Evolutionary conservation across 2,797 vertebrate genomes (phyloP).

Genomic region (Lates japonicus): DNA sequence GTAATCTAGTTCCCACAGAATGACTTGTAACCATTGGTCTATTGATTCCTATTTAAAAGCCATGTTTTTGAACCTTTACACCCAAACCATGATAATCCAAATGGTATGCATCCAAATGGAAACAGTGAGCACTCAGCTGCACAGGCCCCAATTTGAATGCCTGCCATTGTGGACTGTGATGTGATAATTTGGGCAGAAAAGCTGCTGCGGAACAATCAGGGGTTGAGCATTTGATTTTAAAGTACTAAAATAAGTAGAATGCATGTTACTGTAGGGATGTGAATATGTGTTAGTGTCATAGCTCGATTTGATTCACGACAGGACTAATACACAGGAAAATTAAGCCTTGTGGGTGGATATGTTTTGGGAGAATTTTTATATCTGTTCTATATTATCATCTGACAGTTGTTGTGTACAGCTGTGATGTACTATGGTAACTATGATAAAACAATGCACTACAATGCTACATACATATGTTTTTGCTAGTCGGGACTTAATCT

Average conservation of each 20-base stretch:
- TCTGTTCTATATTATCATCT: neutral
- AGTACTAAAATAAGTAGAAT: neutral
- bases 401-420: neutral
- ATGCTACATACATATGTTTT: no score
- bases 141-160: slow-evolving; percentile 14
- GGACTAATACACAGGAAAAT: slow-evolving; percentile 3
- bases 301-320: neutral
- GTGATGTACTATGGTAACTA: neutral
- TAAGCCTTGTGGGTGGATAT: neutral
- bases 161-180: neutral
- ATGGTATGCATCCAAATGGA: slow-evolving; percentile 19
- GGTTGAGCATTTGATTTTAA: neutral
- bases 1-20: neutral
- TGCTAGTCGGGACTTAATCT: no score
- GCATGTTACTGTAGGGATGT: neutral
- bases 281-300: neutral
- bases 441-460: neutral
- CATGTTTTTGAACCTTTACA: neutral
- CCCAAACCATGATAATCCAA: neutral
- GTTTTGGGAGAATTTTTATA: slow-evolving; percentile 9
- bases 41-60: neutral
- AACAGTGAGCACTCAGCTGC: slow-evolving; percentile 33
- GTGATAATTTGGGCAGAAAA: slow-evolving; percentile 22
- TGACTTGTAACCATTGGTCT: neutral
- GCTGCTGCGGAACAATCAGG: slow-evolving; percentile 6